phyloP scores from a whole-genome alignment of 1,140 invertebrate genomes.

The Chironomus striatipennis region DNA sequence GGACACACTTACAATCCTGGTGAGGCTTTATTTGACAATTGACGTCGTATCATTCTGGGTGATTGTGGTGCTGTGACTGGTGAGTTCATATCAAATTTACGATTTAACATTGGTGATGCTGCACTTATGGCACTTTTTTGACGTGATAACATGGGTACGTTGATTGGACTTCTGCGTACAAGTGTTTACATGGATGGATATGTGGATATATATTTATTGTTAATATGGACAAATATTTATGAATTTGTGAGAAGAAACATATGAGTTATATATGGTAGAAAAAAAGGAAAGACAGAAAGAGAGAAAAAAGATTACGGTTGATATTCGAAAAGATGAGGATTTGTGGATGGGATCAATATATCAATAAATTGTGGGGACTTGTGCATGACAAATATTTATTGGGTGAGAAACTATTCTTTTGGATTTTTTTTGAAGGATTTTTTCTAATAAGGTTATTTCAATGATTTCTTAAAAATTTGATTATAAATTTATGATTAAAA shows the following conservation, averaged over 20 bases:
- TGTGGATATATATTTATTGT: no score
- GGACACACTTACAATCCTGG: slow-evolving; percentile 28
- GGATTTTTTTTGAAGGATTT: no score
- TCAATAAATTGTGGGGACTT: not conserved
- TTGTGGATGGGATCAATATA: no score
- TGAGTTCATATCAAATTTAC: slow-evolving; percentile 24
- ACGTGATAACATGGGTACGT: slow-evolving; percentile 6
- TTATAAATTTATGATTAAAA: no score
- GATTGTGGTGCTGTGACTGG: slow-evolving; percentile 24
- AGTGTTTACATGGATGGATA: not conserved
- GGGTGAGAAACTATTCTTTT: no score
- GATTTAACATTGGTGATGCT: slow-evolving; percentile 26
- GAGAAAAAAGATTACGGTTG: not conserved
- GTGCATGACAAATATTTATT: not conserved
- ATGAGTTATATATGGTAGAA: not conserved
- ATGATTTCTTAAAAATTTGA: no score
- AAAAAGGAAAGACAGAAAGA: not conserved
- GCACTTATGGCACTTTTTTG: slow-evolving; percentile 24
- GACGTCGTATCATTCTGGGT: slow-evolving; percentile 25
- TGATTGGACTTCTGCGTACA: not conserved
- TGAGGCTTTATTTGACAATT: slow-evolving; percentile 26
- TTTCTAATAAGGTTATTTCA: no score
- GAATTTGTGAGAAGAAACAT: no score
- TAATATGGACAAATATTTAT: no score
- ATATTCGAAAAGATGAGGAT: no score